Conservation (phyloP, 2,797 vertebrate species). For the Myotis pilosus region DNA sequence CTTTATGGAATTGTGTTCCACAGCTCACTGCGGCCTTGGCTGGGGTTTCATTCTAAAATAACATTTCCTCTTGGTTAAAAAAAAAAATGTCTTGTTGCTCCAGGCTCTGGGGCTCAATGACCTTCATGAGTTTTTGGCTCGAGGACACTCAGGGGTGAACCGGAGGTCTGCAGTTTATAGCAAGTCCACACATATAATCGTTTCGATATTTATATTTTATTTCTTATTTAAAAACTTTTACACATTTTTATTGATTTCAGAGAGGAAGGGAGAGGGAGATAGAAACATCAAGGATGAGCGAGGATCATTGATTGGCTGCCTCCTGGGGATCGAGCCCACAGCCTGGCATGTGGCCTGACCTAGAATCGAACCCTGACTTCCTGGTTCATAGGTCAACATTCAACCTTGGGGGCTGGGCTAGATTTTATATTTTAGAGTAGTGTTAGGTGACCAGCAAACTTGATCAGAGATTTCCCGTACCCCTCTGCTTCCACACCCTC, state of each 20-base stretch:
- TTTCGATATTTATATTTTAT: neutral
- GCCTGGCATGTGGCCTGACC: no score
- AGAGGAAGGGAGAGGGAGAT: no score
- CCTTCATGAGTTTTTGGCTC: slow-evolving; percentile 28
- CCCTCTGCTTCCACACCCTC: neutral
- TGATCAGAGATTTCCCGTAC: neutral
- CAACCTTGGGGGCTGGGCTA: no score
- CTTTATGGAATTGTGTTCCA: slow-evolving; percentile 18
- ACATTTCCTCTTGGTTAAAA: slow-evolving; percentile 28
- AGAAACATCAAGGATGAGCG: no score
- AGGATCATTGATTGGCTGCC: no score
- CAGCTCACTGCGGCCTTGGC: neutral
- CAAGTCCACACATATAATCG: neutral
- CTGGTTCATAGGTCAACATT: no score
- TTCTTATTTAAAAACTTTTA: no score
- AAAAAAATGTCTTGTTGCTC: slow-evolving; percentile 11
- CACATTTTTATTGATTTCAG: no score
- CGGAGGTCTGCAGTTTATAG: neutral
- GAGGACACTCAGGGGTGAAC: neutral
- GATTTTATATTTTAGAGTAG: neutral
- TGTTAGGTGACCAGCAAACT: neutral
- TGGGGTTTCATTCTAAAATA: slow-evolving; percentile 59
- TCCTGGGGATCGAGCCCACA: no score
- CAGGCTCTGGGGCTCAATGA: neutral
- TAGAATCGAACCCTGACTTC: no score